Evolutionary conservation across 1,140 invertebrate genomes (phyloP).

Genomic region (Cydia splendana): DNA sequence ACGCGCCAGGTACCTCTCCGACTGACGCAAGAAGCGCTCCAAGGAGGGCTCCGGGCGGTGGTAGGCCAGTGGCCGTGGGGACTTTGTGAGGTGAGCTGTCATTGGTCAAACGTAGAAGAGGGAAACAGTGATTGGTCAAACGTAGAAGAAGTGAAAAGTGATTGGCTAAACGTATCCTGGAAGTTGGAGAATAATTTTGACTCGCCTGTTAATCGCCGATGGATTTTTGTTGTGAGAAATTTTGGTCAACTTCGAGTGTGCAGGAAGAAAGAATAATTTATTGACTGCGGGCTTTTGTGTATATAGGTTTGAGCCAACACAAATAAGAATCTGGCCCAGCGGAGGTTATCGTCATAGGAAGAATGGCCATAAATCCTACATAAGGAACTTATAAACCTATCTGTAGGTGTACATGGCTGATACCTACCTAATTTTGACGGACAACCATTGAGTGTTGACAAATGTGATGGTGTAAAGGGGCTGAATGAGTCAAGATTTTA

Average conservation of each 20-base stretch:
- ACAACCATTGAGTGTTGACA: neutral
- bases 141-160: too few species aligned
- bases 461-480: neutral
- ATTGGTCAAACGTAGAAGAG: neutral
- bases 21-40: constrained; percentile 58
- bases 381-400: neutral
- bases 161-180: neutral
- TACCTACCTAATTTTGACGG: neutral
- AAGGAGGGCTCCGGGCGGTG: constrained; percentile 28
- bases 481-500: neutral
- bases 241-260: neutral
- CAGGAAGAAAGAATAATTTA: neutral
- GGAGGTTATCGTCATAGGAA: neutral
- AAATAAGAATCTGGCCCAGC: neutral
- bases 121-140: too few species aligned
- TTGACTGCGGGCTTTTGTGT: neutral
- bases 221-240: neutral
- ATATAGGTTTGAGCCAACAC: neutral
- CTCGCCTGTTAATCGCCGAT: neutral
- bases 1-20: constrained; percentile 54
- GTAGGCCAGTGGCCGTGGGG: neutral
- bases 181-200: neutral
- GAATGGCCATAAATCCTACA: neutral
- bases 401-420: neutral
- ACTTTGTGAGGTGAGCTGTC: neutral